phyloP scores from a whole-genome alignment of 2,888 invertebrate species.

The Rapana venosa region DNA sequence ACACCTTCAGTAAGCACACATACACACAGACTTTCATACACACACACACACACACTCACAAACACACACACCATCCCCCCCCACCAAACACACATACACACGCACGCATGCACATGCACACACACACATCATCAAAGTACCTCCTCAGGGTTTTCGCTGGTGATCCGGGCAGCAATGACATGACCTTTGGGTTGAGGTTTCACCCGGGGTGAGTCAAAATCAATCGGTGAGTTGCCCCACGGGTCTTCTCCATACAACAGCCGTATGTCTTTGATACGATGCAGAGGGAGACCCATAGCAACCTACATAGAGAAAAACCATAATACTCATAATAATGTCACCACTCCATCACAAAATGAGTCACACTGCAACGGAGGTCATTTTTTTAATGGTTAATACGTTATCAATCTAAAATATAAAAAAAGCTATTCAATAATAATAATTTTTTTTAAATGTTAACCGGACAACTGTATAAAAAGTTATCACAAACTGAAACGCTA shows the following conservation, averaged over 20 bases:
- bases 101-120: background rate
- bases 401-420: background rate
- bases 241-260: slow-evolving; percentile 92
- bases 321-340: too few relatives aligned
- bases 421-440: too few relatives aligned
- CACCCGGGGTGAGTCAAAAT: slow-evolving; percentile 91
- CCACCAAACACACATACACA: slow-evolving; percentile 18
- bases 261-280: slow-evolving; percentile 96
- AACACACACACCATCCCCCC: slow-evolving; percentile 13
- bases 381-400: too few relatives aligned
- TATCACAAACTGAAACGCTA: too few relatives aligned
- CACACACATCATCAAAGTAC: slow-evolving; percentile 76
- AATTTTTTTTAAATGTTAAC: too few relatives aligned
- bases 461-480: too few relatives aligned
- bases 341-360: too few relatives aligned
- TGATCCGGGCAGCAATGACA: slow-evolving; percentile 98
- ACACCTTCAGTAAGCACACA: background rate
- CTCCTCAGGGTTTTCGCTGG: slow-evolving; percentile 99
- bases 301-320: background rate
- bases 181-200: slow-evolving; percentile 96
- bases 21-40: background rate
- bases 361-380: too few relatives aligned
- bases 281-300: slow-evolving; percentile 97
- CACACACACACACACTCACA: slow-evolving; percentile 17
- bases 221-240: slow-evolving; percentile 90